These are phyloP conservation scores for Drosophila erecta DNA, from an alignment of 1,140 invertebrate genomes.

Conservation along the genomic window DNA sequence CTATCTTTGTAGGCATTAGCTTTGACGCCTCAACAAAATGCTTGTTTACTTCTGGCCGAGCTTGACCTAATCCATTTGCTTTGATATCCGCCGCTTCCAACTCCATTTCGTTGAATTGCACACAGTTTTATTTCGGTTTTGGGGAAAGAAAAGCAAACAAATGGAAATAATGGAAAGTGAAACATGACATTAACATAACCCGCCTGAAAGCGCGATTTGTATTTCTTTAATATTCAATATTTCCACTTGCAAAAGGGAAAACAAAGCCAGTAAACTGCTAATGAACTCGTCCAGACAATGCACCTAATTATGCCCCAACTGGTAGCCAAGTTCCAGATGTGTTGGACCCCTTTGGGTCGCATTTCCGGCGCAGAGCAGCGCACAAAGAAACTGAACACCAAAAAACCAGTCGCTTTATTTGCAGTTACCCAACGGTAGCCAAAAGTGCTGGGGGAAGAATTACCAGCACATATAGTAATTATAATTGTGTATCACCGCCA, in stretches of 20 bases:
- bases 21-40: slow-evolving; percentile 59
- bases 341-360: slow-evolving; percentile 39
- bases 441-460: slow-evolving; percentile 3
- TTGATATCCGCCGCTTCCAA: slow-evolving; percentile 50
- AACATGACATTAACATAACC: slow-evolving; percentile 53
- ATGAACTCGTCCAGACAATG: slow-evolving; percentile 55
- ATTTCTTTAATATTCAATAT: slow-evolving; percentile 47
- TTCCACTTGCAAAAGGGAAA: slow-evolving; percentile 16
- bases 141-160: slow-evolving; percentile 7
- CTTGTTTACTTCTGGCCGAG: slow-evolving; percentile 53
- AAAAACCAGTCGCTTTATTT: slow-evolving; percentile 70
- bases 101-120: slow-evolving; percentile 19
- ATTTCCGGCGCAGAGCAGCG: slow-evolving; percentile 45
- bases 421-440: slow-evolving; percentile 71
- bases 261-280: slow-evolving; percentile 6
- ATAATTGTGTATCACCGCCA: slow-evolving; percentile 36
- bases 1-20: slow-evolving; percentile 27
- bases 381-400: slow-evolving; percentile 19
- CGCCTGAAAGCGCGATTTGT: background rate
- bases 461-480: slow-evolving; percentile 39
- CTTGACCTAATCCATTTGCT: slow-evolving; percentile 51
- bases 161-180: slow-evolving; percentile 38
- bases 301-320: slow-evolving; percentile 51
- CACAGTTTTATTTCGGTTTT: slow-evolving; percentile 3
- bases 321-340: slow-evolving; percentile 22